Percentiles rank a stretch among this genome's conserved stretches.
Conservation (phyloP, 35 echinoderm and acorn worm genomes). For the Ophioderma brevispina region DNA sequence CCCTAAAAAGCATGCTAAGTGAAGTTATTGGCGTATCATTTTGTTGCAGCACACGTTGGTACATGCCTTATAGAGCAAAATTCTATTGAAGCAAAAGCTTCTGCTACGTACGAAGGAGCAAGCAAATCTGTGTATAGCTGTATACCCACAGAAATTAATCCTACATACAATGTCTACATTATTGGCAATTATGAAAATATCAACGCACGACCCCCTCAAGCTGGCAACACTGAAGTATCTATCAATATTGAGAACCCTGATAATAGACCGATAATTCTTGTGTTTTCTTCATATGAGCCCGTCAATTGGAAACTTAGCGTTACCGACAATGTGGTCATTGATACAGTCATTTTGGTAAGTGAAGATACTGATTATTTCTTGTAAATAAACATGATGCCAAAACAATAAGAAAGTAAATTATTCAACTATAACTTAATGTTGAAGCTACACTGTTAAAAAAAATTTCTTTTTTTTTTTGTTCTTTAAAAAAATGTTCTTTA, state of each 20-base stretch:
- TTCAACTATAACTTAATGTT: too few relatives aligned
- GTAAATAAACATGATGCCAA: too few relatives aligned
- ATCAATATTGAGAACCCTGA: background rate
- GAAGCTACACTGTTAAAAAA: too few relatives aligned
- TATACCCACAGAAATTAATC: background rate
- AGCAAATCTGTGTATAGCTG: background rate
- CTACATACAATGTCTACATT: background rate
- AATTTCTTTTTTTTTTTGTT: too few relatives aligned
- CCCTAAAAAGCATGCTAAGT: too few relatives aligned
- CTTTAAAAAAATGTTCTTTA: too few relatives aligned
- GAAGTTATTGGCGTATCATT: too few relatives aligned
- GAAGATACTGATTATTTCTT: too few relatives aligned
- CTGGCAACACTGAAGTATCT: background rate
- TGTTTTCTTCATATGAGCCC: background rate
- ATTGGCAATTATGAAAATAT: background rate
- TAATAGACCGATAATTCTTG: background rate
- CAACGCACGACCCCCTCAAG: background rate
- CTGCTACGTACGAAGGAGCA: background rate
- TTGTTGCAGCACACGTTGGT: background rate
- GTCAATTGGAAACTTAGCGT: background rate
- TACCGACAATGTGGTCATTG: background rate
- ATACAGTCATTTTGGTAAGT: background rate
- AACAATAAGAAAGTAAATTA: too few relatives aligned
- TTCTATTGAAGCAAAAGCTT: background rate
- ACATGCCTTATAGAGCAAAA: background rate